Conservation (phyloP, 1,140 invertebrate species). For the Thaumetopoea pityocampa region DNA sequence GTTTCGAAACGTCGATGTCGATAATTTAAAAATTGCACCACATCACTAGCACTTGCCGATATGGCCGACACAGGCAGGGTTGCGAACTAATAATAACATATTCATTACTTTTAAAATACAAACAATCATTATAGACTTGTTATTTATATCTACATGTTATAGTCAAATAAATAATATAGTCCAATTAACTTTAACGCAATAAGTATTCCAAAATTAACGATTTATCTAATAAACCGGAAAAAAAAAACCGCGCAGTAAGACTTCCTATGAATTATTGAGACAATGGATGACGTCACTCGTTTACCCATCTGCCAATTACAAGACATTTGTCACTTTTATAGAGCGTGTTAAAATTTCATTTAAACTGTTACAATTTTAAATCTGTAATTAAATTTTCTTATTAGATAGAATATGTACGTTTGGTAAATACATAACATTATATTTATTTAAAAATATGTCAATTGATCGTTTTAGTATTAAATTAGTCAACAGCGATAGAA, state of each 20-base stretch:
- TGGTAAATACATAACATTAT: constrained; percentile 5
- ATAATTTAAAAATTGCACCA: constrained; percentile 19
- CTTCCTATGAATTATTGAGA: constrained; percentile 15
- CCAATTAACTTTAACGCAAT: too few relatives aligned
- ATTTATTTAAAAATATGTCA: neutral
- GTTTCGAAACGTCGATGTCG: constrained; percentile 33
- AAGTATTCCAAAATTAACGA: too few relatives aligned
- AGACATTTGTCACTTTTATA: constrained; percentile 3
- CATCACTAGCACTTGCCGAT: constrained; percentile 43
- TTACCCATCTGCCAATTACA: constrained; percentile 19
- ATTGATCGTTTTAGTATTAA: neutral
- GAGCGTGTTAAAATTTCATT: neutral
- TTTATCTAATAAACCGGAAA: constrained; percentile 5
- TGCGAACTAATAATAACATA: constrained; percentile 22
- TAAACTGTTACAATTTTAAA: too few relatives aligned
- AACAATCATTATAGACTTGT: too few relatives aligned
- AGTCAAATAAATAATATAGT: too few relatives aligned
- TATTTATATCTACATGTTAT: neutral
- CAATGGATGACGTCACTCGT: constrained; percentile 40
- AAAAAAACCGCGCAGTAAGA: constrained; percentile 2
- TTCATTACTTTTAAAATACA: constrained; percentile 5
- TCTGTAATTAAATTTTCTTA: too few relatives aligned
- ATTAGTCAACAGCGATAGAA: constrained; percentile 2
- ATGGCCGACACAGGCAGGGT: constrained; percentile 35
- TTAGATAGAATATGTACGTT: too few relatives aligned